Conservation (phyloP, 2,888 invertebrate species). For the Encarsia formosa region DNA sequence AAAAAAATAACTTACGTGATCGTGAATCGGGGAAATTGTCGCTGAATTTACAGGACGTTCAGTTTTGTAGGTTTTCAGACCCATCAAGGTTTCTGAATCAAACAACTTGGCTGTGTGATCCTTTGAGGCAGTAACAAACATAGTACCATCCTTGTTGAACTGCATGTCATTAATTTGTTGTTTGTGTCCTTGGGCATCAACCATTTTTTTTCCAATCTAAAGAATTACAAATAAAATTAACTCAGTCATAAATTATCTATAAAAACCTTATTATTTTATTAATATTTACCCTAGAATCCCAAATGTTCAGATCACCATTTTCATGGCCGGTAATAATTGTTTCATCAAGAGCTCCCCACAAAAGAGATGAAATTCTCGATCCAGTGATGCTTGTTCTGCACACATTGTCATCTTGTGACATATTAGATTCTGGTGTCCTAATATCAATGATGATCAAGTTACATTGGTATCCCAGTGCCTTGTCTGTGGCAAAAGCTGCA, state of each 20-base stretch:
- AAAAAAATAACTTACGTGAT: constrained; percentile 87
- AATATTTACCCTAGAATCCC: constrained; percentile 78
- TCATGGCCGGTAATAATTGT: constrained; percentile 90
- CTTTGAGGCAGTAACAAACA: constrained; percentile 96
- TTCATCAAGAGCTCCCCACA: constrained; percentile 94
- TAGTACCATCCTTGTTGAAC: constrained; percentile 83
- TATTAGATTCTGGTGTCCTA: constrained; percentile 68
- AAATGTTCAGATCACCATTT: constrained; percentile 86
- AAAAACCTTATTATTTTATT: too few relatives aligned
- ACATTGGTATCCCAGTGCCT: constrained; percentile 85
- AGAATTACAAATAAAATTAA: too few relatives aligned
- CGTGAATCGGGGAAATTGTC: constrained; percentile 88
- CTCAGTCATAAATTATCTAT: too few relatives aligned
- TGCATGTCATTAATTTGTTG: constrained; percentile 95
- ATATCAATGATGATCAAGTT: constrained; percentile 86
- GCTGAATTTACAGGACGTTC: constrained; percentile 98
- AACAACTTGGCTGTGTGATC: constrained; percentile 95
- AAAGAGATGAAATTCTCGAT: constrained; percentile 83
- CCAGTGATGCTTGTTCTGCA: constrained; percentile 75
- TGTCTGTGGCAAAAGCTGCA: constrained; percentile 90
- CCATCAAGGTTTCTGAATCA: constrained; percentile 80
- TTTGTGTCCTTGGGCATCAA: constrained; percentile 76
- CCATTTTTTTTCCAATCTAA: constrained; percentile 77
- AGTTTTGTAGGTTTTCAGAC: constrained; percentile 93
- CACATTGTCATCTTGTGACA: constrained; percentile 68